These are phyloP conservation scores for Holcopasites calliopsidis DNA, from an alignment of 1,140 invertebrate genomes.

Conservation along the genomic window DNA sequence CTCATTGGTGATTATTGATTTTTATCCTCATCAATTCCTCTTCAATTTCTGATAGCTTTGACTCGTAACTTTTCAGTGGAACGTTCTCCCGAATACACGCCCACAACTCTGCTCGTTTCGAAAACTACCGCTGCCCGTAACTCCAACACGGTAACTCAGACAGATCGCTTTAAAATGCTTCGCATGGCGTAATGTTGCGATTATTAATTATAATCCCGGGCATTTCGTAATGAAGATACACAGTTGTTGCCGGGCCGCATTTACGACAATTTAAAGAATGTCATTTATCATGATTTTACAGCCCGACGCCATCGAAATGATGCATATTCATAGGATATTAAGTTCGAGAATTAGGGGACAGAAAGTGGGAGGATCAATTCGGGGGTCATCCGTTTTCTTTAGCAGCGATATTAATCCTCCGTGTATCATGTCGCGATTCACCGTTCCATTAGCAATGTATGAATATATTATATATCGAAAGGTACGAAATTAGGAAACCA, in stretches of 20 bases:
- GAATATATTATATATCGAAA: background rate
- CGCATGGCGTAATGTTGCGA: too few relatives aligned
- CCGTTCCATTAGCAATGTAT: background rate
- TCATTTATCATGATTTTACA: constrained; percentile 8
- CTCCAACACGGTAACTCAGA: too few relatives aligned
- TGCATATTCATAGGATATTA: constrained; percentile 20
- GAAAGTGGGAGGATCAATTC: background rate
- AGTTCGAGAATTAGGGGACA: background rate
- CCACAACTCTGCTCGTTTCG: too few relatives aligned
- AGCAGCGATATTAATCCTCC: background rate
- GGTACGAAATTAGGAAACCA: too few relatives aligned
- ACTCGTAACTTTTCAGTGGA: too few relatives aligned
- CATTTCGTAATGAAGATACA: constrained; percentile 6
- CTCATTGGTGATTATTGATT: too few relatives aligned
- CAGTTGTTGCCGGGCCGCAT: background rate
- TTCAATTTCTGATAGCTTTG: too few relatives aligned
- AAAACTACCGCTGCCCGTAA: background rate
- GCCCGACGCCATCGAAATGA: background rate
- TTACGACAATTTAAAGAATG: constrained; percentile 2
- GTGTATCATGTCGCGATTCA: background rate
- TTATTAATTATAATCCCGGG: background rate
- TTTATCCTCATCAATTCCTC: too few relatives aligned
- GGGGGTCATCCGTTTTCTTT: background rate
- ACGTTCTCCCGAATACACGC: background rate
- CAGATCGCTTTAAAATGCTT: background rate